Evolutionary conservation across 1,140 invertebrate genomes (phyloP).

Genomic region (Sminthurides bifidus): DNA sequence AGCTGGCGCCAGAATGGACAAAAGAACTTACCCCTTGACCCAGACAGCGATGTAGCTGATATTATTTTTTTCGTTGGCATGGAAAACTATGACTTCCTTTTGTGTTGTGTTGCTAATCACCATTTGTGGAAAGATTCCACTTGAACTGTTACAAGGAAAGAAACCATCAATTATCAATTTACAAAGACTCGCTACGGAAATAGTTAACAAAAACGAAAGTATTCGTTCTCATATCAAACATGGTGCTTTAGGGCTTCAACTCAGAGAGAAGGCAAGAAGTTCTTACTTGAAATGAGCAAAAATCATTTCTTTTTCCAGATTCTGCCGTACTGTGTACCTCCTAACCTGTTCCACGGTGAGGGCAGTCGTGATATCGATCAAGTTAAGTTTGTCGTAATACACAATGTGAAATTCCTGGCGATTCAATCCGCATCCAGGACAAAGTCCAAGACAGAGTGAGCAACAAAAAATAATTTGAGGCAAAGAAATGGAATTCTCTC

Average conservation of each 20-base stretch:
- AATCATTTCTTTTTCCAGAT: background rate
- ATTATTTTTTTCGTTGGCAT: background rate
- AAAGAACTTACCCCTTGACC: background rate
- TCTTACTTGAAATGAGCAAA: conserved; percentile 6
- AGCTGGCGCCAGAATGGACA: background rate
- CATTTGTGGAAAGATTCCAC: conserved; percentile 3
- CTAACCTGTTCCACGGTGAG: background rate
- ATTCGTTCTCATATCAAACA: no score
- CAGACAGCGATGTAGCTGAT: background rate
- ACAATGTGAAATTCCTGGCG: background rate
- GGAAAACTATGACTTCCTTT: background rate
- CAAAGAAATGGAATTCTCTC: background rate
- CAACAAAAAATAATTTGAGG: background rate
- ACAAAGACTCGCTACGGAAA: background rate
- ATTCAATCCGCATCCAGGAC: background rate
- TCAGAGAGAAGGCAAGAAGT: no score
- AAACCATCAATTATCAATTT: background rate
- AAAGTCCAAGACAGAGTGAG: background rate
- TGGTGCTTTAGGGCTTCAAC: no score
- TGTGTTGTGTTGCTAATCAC: background rate
- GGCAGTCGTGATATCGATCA: background rate
- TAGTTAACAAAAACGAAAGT: background rate
- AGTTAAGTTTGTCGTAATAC: background rate
- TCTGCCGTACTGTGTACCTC: background rate
- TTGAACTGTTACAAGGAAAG: background rate